Evolutionary conservation across 2,113 vertebrate species (phyloP).

Genomic region (Jaculus jaculus): DNA sequence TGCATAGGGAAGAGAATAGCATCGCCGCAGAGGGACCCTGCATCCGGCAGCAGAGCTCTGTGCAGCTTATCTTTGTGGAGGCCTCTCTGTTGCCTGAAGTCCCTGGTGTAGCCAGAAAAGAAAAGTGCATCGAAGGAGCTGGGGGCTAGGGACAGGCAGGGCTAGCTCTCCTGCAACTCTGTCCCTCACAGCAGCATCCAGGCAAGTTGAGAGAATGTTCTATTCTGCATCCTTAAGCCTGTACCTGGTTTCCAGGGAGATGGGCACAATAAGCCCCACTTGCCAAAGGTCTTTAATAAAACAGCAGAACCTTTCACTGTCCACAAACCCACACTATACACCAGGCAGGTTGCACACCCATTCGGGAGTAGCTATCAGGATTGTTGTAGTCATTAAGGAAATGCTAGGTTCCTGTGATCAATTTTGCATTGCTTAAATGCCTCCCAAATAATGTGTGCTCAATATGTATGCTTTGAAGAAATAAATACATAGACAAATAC

Average conservation of each 20-base stretch:
- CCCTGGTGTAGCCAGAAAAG: slow-evolving; percentile 13
- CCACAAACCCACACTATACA: background rate
- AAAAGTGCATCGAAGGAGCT: background rate
- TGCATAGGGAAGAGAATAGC: slow-evolving; percentile 61
- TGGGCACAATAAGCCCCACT: background rate
- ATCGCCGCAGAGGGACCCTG: slow-evolving; percentile 20
- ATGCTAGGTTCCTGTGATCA: background rate
- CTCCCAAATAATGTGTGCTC: background rate
- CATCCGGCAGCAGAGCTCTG: background rate
- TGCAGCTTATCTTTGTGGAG: slow-evolving; percentile 25
- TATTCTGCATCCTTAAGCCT: background rate
- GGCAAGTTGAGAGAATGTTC: background rate
- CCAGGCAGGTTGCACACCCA: background rate
- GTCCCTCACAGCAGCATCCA: background rate
- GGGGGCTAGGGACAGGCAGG: background rate
- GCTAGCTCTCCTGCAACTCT: background rate
- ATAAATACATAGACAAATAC: background rate
- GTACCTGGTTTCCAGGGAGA: slow-evolving; percentile 14
- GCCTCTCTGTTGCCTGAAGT: slow-evolving; percentile 26
- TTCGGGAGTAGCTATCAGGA: fast-evolving
- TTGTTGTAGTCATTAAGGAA: background rate
- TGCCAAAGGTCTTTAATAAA: background rate
- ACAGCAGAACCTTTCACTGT: background rate
- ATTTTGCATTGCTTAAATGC: background rate
- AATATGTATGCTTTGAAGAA: background rate